Evolutionary conservation across 2,797 vertebrate species (phyloP).

Genomic region (Gymnocypris eckloni): DNA sequence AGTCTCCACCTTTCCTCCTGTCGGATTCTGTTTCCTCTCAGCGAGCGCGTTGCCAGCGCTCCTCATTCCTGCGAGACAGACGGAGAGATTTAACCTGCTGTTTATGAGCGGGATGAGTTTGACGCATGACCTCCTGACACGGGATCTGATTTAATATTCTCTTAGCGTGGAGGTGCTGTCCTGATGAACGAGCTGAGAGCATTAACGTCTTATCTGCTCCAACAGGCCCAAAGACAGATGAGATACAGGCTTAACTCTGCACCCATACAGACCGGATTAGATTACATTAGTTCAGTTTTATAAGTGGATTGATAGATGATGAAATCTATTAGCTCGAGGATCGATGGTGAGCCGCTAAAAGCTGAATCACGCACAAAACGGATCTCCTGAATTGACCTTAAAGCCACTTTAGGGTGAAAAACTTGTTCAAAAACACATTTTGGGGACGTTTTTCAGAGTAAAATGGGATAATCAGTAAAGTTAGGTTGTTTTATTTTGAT

Average conservation of each 20-base stretch:
- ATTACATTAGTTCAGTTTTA: slow-evolving; percentile 61
- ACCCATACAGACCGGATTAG: slow-evolving; percentile 34
- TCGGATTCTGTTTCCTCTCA: slow-evolving; percentile 22
- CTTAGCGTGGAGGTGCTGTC: slow-evolving; percentile 60
- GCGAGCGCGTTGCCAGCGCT: slow-evolving; percentile 36
- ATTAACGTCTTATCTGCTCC: slow-evolving; percentile 72
- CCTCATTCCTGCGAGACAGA: slow-evolving; percentile 51
- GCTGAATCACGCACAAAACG: neutral
- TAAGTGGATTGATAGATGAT: slow-evolving; percentile 77
- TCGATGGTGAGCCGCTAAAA: slow-evolving; percentile 25
- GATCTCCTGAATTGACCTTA: slow-evolving; percentile 53
- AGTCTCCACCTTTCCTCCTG: slow-evolving; percentile 30
- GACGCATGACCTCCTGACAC: slow-evolving; percentile 28
- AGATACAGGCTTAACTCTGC: slow-evolving; percentile 47
- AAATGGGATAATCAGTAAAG: neutral
- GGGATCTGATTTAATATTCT: slow-evolving; percentile 64
- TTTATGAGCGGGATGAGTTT: slow-evolving; percentile 55
- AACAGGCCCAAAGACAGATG: slow-evolving; percentile 63
- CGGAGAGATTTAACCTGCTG: slow-evolving; percentile 33
- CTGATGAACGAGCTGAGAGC: slow-evolving; percentile 56
- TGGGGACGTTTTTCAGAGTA: neutral
- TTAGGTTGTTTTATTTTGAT: neutral
- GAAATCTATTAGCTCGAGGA: slow-evolving; percentile 76
- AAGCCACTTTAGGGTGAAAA: slow-evolving; percentile 46
- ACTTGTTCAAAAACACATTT: neutral